Evolutionary conservation across 2,113 vertebrate species (phyloP).

Genomic region (Perccottus glenii): DNA sequence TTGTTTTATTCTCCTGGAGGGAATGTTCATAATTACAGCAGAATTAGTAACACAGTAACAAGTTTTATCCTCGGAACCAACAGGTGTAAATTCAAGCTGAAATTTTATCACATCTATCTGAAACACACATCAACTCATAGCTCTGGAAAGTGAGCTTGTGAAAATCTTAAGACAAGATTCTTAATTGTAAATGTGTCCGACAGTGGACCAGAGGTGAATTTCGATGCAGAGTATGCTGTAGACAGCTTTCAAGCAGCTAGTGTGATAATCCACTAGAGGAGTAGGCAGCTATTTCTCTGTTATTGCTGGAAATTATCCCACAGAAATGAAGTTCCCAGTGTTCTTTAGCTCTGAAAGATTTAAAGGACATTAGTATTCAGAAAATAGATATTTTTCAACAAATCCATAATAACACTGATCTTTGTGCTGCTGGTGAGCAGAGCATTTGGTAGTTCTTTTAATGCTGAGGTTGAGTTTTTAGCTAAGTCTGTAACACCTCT

Average conservation of each 20-base stretch:
- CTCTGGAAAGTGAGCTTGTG: constrained; percentile 4
- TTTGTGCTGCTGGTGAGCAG: constrained; percentile 61
- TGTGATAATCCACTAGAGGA: constrained; percentile 57
- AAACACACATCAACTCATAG: not conserved
- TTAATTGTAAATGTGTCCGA: constrained; percentile 14
- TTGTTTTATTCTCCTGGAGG: constrained; percentile 33
- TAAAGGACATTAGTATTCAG: constrained; percentile 75
- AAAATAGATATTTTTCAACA: constrained; percentile 64
- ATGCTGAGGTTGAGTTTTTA: constrained; percentile 63
- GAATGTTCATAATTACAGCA: constrained; percentile 34
- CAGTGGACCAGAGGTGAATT: constrained; percentile 26
- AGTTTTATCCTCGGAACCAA: constrained; percentile 39
- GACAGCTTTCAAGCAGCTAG: constrained; percentile 36
- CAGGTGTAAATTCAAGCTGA: constrained; percentile 39
- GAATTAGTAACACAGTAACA: constrained; percentile 14
- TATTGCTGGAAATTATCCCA: constrained; percentile 54
- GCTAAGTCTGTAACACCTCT: constrained; percentile 48
- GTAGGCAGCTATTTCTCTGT: constrained; percentile 34
- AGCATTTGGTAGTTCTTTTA: constrained; percentile 53
- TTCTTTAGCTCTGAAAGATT: constrained; percentile 69
- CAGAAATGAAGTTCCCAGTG: constrained; percentile 31
- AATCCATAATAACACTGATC: constrained; percentile 78
- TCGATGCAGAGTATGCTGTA: constrained; percentile 5
- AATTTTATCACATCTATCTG: constrained; percentile 1
- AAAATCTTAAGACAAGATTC: not conserved